Percentiles rank a stretch among this genome's conserved stretches.
These are phyloP conservation scores for Parauchenoglanis ngamensis DNA, from an alignment of 2,797 vertebrate species.

Conservation along the genomic window DNA sequence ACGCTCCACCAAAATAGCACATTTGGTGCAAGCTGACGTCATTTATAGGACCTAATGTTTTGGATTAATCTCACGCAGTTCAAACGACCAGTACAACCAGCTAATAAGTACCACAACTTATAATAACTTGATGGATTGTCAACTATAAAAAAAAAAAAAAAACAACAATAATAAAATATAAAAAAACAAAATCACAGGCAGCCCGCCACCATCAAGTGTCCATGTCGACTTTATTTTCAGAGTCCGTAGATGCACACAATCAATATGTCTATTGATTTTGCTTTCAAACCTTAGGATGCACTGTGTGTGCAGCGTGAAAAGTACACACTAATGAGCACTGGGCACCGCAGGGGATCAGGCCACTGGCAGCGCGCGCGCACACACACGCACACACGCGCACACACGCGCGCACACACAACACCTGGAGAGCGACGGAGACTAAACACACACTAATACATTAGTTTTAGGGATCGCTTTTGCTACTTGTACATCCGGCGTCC, in stretches of 20 bases:
- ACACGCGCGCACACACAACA: neutral
- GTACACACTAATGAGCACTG: neutral
- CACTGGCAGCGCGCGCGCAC: neutral
- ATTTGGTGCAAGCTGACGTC: neutral
- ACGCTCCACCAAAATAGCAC: neutral
- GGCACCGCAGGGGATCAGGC: neutral
- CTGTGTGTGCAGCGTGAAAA: neutral
- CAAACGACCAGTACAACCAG: neutral
- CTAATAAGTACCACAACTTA: neutral
- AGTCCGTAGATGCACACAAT: neutral
- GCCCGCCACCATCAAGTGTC: too few species aligned
- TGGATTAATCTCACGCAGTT: neutral
- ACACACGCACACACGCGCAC: too few species aligned
- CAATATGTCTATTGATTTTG: neutral
- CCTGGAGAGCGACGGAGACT: too few species aligned
- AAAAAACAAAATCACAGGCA: neutral
- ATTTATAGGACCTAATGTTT: neutral
- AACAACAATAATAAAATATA: too few species aligned
- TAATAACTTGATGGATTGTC: neutral
- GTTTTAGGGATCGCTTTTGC: too few species aligned
- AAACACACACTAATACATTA: too few species aligned
- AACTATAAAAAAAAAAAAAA: neutral
- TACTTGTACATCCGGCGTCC: too few species aligned
- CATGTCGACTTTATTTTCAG: neutral
- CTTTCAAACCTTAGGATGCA: too few species aligned